These are phyloP conservation scores for Lydus trimaculatus DNA, from an alignment of 2,888 invertebrate genomes.

Conservation along the genomic window DNA sequence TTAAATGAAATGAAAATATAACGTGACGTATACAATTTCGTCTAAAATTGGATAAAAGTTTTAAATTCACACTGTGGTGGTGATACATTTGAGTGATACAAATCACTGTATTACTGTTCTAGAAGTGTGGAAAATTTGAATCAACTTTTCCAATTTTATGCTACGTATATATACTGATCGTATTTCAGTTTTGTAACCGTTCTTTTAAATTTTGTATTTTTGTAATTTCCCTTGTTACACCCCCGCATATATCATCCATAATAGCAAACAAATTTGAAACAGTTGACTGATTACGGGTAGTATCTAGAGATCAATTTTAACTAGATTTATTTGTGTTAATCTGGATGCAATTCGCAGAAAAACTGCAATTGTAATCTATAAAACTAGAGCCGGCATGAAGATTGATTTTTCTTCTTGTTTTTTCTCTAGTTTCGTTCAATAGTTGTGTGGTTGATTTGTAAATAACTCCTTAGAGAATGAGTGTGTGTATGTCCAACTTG, in stretches of 20 bases:
- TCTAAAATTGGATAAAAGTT: too few relatives aligned
- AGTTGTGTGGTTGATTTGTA: conserved; percentile 7
- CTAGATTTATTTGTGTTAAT: background rate
- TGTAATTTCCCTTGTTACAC: too few relatives aligned
- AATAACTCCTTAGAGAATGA: conserved; percentile 1
- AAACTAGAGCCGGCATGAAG: background rate
- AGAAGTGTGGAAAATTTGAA: too few relatives aligned
- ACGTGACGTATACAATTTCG: background rate
- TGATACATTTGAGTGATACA: too few relatives aligned
- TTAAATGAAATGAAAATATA: background rate
- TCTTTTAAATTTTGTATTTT: too few relatives aligned
- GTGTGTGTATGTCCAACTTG: background rate
- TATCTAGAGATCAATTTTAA: background rate
- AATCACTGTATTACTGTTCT: too few relatives aligned
- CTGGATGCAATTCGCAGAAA: background rate
- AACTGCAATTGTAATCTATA: background rate
- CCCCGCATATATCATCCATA: background rate
- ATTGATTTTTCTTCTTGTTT: background rate
- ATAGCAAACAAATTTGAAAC: background rate
- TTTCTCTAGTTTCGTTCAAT: background rate
- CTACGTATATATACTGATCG: too few relatives aligned
- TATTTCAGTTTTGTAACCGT: too few relatives aligned
- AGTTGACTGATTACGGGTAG: background rate
- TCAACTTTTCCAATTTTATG: too few relatives aligned
- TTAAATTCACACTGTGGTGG: too few relatives aligned